Evolutionary conservation across 1,140 invertebrate species (phyloP), one percentile per base, ranked within the genome.

Genomic region (Drosophila setifemur): DNA sequence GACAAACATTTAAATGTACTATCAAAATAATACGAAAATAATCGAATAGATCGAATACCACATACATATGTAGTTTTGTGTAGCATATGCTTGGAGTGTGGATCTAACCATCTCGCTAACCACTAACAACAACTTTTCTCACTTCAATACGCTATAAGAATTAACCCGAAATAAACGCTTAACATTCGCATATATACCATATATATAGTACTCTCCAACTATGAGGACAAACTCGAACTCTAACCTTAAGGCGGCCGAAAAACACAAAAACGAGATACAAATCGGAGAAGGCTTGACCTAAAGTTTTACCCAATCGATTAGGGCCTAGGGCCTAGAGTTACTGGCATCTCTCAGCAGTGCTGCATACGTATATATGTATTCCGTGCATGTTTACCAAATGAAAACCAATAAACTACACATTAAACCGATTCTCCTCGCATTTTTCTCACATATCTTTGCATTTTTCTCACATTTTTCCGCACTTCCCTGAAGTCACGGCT

Each of bases 371-470:
- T 61, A 47, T 61, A 57, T 83, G 72, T 82, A 72, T 78, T 78
- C 42, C 70, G 58, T 61, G 70, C 70, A 83, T 85, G 73, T 83
- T 85, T 79, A 85, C 68, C 52, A 74, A 82, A 63, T 29, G 49
- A 54, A 83, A 55, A 69, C 14, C 53, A 83, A 73, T 66, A 85
- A 63, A 70, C 49, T 39, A 71, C 53, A 71, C 72, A 66, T 35
- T 61, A 57, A 70, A 60, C 50, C 43, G 50, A 50, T 6, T 40
- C 25, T 31, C 23, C 26, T 44, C 31, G 33, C 29, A 23, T 35
- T 11, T 61, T 19, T 2, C 9, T 28, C 9, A 28, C 9, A 6
- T 8, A 3, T 5, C 7, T 7, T 9, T n/a, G 6, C 29, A 39
- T 18, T 3, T 39, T 3, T 11, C 3, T 47, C 11, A 9, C 16